These are phyloP conservation scores for Apis florea DNA, from an alignment of 1,140 invertebrate genomes.

Conservation along the genomic window DNA sequence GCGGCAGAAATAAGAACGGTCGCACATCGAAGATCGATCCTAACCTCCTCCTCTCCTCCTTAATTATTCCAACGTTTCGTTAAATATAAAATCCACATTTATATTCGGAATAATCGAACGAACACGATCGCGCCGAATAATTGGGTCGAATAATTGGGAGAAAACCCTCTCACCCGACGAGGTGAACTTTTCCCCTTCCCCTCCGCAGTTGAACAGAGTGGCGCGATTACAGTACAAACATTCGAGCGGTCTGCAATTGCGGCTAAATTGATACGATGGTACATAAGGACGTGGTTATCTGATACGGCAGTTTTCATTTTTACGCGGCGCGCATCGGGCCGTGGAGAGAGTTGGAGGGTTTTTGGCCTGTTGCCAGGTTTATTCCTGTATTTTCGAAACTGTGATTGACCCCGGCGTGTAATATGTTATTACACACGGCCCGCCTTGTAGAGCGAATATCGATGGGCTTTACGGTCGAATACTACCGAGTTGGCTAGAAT, in stretches of 20 bases:
- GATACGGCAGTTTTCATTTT: constrained; percentile 45
- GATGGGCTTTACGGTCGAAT: constrained; percentile 3
- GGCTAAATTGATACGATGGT: constrained; percentile 49
- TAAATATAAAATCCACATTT: not conserved
- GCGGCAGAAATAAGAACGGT: not conserved
- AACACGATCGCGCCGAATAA: not conserved
- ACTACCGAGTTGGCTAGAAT: not conserved
- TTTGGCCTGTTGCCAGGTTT: constrained; percentile 25
- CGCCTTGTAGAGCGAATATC: constrained; percentile 20
- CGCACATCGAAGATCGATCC: not conserved
- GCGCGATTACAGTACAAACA: constrained; percentile 40
- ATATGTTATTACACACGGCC: constrained; percentile 42
- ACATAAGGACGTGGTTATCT: constrained; percentile 49
- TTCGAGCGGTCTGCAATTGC: constrained; percentile 29
- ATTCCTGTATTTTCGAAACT: constrained; percentile 50
- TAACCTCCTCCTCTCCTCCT: not conserved
- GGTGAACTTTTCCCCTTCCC: not conserved
- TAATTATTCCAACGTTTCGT: not conserved
- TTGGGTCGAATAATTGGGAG: constrained; percentile 10
- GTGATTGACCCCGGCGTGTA: constrained; percentile 42
- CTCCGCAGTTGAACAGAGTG: no score
- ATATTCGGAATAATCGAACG: not conserved
- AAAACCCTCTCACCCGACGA: no score
- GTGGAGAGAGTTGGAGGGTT: not conserved
- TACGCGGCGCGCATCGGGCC: constrained; percentile 2